Evolutionary conservation across 2,797 vertebrate genomes (phyloP).

Genomic region (Galagoides demidoff): DNA sequence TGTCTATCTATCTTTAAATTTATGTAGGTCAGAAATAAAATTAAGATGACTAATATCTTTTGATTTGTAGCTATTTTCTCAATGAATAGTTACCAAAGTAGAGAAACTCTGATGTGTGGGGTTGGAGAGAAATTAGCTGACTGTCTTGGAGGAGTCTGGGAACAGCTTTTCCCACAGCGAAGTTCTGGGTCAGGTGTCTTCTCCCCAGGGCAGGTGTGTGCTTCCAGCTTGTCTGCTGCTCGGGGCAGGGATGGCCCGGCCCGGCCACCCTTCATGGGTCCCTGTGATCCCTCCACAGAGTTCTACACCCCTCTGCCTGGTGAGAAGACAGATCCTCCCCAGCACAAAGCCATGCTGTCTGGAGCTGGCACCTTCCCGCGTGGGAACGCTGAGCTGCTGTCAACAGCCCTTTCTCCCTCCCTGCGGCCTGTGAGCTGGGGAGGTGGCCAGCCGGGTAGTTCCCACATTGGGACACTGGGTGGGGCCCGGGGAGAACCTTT

Average conservation of each 20-base stretch:
- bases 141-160: background rate
- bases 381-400: conserved; percentile 69
- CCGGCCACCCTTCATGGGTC: background rate
- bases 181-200: background rate
- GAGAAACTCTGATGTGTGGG: background rate
- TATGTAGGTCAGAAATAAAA: background rate
- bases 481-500: conserved; percentile 45
- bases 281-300: background rate
- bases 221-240: background rate
- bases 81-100: background rate
- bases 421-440: conserved; percentile 26
- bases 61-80: background rate
- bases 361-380: conserved; percentile 63
- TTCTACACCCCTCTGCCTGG: background rate
- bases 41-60: background rate
- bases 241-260: background rate
- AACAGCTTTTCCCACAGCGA: background rate
- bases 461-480: conserved; percentile 71
- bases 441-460: conserved; percentile 58
- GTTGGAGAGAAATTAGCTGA: background rate
- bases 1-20: background rate
- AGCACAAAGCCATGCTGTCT: conserved; percentile 68
- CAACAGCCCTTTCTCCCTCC: conserved; percentile 69
- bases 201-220: background rate
- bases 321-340: conserved; percentile 52